Percentiles rank a stretch among this genome's conserved stretches.
phyloP scores from a whole-genome alignment of 2,888 invertebrate species.

The Chalcis sispes region DNA sequence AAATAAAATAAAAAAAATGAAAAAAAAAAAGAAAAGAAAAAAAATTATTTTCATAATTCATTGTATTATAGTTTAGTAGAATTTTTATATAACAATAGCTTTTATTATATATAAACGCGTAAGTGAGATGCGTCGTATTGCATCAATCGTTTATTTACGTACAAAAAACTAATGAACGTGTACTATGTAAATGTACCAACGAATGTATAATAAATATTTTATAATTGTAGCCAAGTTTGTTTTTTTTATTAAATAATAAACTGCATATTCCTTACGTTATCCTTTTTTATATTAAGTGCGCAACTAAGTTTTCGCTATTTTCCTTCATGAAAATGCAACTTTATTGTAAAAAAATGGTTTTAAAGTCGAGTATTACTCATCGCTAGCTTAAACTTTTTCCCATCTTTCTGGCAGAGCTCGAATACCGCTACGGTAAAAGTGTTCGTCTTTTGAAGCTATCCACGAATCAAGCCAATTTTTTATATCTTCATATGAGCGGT shows the following conservation, averaged over 20 bases:
- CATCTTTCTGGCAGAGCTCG: too few species aligned
- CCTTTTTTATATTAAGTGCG: neutral
- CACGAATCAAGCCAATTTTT: too few species aligned
- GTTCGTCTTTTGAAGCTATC: too few species aligned
- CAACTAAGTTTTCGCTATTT: too few species aligned
- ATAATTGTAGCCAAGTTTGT: slow-evolving; percentile 43
- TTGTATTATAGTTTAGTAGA: slow-evolving; percentile 37
- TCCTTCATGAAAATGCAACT: too few species aligned
- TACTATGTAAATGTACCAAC: slow-evolving; percentile 34
- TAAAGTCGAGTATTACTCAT: too few species aligned
- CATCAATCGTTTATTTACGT: neutral
- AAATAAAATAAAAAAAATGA: slow-evolving; percentile 8
- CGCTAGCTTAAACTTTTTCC: too few species aligned
- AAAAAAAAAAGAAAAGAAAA: neutral
- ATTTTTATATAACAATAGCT: slow-evolving; percentile 38
- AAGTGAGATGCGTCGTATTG: neutral
- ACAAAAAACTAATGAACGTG: slow-evolving; percentile 18
- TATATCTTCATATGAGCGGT: too few species aligned
- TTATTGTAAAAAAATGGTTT: too few species aligned
- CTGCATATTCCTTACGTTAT: neutral
- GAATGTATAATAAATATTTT: slow-evolving; percentile 49
- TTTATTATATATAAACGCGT: slow-evolving; percentile 9
- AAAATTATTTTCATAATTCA: slow-evolving; percentile 19
- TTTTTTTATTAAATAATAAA: slow-evolving; percentile 32
- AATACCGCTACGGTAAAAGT: too few species aligned